These are phyloP conservation scores for Urophycis tenuis DNA, from an alignment of 2,797 vertebrate species.

Conservation along the genomic window DNA sequence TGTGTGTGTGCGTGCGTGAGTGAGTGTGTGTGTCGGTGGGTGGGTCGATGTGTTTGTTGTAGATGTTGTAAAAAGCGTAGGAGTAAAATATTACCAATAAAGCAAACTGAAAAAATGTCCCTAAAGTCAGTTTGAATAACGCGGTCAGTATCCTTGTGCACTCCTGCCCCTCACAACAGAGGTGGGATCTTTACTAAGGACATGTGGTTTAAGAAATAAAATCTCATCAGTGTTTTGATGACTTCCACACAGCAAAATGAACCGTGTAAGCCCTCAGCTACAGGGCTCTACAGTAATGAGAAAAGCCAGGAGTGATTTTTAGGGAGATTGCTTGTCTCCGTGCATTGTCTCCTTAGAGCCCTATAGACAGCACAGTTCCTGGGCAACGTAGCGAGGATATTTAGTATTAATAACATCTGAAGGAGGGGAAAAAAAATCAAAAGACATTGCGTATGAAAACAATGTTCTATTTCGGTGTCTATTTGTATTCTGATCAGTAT, in stretches of 20 bases:
- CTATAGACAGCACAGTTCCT: neutral
- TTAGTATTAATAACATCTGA: neutral
- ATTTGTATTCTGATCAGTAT: neutral
- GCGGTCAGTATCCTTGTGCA: neutral
- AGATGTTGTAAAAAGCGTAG: neutral
- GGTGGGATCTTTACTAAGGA: neutral
- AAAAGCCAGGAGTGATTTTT: neutral
- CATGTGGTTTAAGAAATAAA: neutral
- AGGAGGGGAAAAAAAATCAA: neutral
- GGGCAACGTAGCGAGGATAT: neutral
- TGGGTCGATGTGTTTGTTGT: neutral
- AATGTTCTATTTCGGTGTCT: neutral
- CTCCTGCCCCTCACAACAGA: neutral
- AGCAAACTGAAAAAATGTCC: neutral
- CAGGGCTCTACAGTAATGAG: neutral
- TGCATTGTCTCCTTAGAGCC: neutral
- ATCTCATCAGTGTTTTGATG: conserved; percentile 3
- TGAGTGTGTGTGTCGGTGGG: neutral
- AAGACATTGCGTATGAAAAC: neutral
- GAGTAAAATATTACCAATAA: neutral
- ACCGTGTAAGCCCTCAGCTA: conserved; percentile 8
- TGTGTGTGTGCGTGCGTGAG: neutral
- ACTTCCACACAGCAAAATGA: neutral
- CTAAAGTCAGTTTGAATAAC: neutral
- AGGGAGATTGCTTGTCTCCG: conserved; percentile 8